phyloP scores from a whole-genome alignment of 2,113 vertebrate species.

The Cyrtonyx montezumae region DNA sequence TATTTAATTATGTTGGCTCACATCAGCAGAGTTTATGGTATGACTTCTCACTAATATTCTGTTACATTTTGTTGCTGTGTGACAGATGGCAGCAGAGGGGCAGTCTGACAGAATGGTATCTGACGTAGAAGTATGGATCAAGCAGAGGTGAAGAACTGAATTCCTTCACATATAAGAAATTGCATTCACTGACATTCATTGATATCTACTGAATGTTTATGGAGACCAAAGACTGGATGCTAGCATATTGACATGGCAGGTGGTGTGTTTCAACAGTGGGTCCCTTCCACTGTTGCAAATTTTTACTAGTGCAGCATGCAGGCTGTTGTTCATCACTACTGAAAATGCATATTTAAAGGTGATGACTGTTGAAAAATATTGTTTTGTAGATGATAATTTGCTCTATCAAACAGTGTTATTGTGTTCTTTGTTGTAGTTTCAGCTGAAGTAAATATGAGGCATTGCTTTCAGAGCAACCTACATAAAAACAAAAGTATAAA shows the following conservation, averaged over 20 bases:
- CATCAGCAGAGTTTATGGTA: background rate
- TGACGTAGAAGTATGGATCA: background rate
- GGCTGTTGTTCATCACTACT: background rate
- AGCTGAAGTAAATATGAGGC: background rate
- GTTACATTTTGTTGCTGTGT: background rate
- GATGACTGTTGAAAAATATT: background rate
- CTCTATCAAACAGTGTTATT: background rate
- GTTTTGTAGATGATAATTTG: background rate
- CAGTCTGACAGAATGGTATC: background rate
- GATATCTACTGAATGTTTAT: background rate
- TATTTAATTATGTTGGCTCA: background rate
- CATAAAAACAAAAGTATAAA: constrained; percentile 28
- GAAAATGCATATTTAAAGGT: background rate
- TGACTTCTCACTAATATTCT: background rate
- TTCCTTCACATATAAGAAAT: background rate
- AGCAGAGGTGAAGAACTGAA: background rate
- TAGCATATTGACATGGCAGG: background rate
- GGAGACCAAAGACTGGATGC: background rate
- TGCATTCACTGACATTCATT: background rate
- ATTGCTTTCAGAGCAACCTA: background rate
- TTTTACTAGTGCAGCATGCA: background rate
- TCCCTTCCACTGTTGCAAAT: background rate
- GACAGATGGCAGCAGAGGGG: background rate
- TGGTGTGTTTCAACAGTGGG: background rate
- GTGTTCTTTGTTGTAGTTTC: background rate